Evolutionary conservation across 2,888 invertebrate genomes (phyloP), one percentile per base, ranked within the genome.

Genomic region (Cotesia congregata): DNA sequence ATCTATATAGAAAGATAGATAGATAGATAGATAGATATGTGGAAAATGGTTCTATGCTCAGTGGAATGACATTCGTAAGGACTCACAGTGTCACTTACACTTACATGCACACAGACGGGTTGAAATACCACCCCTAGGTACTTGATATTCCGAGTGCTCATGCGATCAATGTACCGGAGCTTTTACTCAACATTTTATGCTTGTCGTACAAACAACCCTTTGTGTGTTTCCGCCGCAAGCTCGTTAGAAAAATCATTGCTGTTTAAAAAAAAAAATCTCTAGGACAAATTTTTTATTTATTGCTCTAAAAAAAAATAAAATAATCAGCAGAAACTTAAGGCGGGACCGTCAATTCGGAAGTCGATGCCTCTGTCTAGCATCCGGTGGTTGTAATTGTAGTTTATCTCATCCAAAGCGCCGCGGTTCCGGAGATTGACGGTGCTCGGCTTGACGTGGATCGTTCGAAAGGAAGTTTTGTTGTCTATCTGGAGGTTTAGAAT

Each of bases 161-260:
- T 93, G 93, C 79, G 90, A 91, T 5, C 88, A 90, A 77, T 93
- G 93, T 78, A 91, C 91, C 59, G 93, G 92, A 81, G 86, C 90
- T 0, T 30, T 93, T 82, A 92, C 92, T 65, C 91, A 93, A 78
- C 91, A 91, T 80, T 91, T 91, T 75, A 91, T 92, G 0, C 82
- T 93, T 60, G 91, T 91, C 90, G 6, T 41, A 30, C 20, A 17
- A 59, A 7, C 9, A 12, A 68, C 3, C 30, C 30, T 30, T 30
- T 30, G 30, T 30, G 30, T 30, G 3, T 30, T 30, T 30, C 30
- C 30, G 3, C 30, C 30, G 30, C 30, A 30, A 30, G 30, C 30
- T 30, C 30, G 30, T 30, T 30, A 30, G 30, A 30, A 30, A 30
- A 30, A 30, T 30, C 30, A n/a, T n/a, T n/a, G n/a, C n/a, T n/a